Base-by-base conservation (phyloP, 2,888 invertebrate genomes). In the Entomobrya multifasciata region DNA sequence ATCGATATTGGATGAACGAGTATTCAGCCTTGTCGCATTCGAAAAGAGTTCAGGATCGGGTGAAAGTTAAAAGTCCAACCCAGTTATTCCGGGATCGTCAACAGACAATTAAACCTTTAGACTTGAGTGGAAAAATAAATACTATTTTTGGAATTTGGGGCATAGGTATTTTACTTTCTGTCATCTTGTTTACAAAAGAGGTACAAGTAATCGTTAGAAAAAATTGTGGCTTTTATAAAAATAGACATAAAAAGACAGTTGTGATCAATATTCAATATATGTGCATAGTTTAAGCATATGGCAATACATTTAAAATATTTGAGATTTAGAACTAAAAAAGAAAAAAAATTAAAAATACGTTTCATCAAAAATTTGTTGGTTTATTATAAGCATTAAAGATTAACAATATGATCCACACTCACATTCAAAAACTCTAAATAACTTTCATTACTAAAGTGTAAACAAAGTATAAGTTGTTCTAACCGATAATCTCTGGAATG, bases 401-500 rank as follows among this genome's bases (percentile, higher is more conserved):
- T 72, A 0, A 82, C 82, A 82, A 82, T 36, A 13, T 82, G 72
- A 47, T 82, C 60, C 11, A 60, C 82, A 27, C 72, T 74, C 0
- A 60, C 62, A 47, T 72, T 60, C 4, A 82, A 13, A 74, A 82
- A 82, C 49, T 82, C 60, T 20, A 74, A 10, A 20, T 44, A 74
- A 0, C 44, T 60, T 0, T 82, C 74, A 15, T 44, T 27, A 22
- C 72, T 36, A 2, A 82, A n/a, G 74, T 47, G 47, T 30, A 57
- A 82, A 82, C 2, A 82, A 17, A 0, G 82, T 72, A 60, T 82
- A 82, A 2, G 74, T 60, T 2, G 72, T 74, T 17, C 60, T 57
- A 0, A 47, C 36, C 0, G 30, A 13, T n/a, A 82, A 10, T 3
- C 10, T 22, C 17, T 72, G 82, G 6, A 72, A 60, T 13, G 82